phyloP scores from a whole-genome alignment of 2,888 invertebrate species.

The Phengaris arion region DNA sequence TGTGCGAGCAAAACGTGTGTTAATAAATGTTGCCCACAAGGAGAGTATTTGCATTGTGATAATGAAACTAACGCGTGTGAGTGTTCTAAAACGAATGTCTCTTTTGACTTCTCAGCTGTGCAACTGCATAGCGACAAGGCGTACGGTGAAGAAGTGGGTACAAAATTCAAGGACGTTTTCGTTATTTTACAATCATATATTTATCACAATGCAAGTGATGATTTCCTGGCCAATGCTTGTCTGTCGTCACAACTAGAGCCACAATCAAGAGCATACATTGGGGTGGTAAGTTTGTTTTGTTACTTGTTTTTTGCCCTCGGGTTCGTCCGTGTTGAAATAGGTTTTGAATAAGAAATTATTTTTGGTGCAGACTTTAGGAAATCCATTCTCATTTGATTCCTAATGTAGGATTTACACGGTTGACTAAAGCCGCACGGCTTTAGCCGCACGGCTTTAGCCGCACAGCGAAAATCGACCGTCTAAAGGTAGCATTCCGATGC shows the following conservation, averaged over 20 bases:
- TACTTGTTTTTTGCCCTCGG: too few relatives aligned
- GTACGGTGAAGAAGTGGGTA: slow-evolving; percentile 8
- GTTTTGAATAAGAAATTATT: too few relatives aligned
- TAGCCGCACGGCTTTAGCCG: too few relatives aligned
- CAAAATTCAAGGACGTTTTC: not conserved
- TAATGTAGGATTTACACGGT: too few relatives aligned
- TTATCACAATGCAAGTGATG: not conserved
- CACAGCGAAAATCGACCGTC: too few relatives aligned
- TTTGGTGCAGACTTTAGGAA: too few relatives aligned
- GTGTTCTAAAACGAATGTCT: not conserved
- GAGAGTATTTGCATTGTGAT: not conserved
- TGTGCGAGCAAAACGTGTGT: not conserved
- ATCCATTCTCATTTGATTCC: too few relatives aligned
- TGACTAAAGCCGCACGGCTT: too few relatives aligned
- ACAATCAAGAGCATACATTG: not conserved
- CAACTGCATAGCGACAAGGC: not conserved
- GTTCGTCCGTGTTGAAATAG: too few relatives aligned
- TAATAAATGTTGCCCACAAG: not conserved
- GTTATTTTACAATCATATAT: not conserved
- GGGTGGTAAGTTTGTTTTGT: not conserved
- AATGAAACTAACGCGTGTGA: not conserved
- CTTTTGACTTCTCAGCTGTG: not conserved
- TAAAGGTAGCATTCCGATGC: too few relatives aligned
- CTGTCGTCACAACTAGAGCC: not conserved
- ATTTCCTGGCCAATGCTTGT: not conserved